Evolutionary conservation across 1,140 invertebrate species (phyloP).

Genomic region (Pemphigus obesinymphae): DNA sequence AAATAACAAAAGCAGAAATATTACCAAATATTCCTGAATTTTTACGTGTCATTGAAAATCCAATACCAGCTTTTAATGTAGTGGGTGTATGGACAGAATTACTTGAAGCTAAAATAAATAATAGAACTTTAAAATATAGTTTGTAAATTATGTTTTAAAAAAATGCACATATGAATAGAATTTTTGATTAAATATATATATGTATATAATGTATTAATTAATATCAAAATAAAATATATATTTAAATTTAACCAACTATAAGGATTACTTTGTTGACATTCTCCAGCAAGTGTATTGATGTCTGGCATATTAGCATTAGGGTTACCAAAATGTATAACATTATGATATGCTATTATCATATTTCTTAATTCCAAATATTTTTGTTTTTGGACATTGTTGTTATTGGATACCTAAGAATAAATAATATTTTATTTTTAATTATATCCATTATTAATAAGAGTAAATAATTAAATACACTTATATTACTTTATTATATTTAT

Average conservation of each 20-base stretch:
- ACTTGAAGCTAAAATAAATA: neutral
- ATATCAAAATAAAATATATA: neutral
- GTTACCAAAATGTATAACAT: slow-evolving; percentile 56
- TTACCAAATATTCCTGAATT: neutral
- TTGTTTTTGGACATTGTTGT: slow-evolving; percentile 54
- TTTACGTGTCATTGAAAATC: slow-evolving; percentile 60
- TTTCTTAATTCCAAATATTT: slow-evolving; percentile 53
- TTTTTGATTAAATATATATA: neutral
- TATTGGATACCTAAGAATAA: slow-evolving; percentile 56
- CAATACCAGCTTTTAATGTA: slow-evolving; percentile 74
- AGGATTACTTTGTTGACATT: neutral
- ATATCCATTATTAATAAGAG: too few relatives aligned
- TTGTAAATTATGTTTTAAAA: too few relatives aligned
- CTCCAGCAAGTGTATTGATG: neutral
- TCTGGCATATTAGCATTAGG: slow-evolving; percentile 53
- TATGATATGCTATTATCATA: slow-evolving; percentile 57
- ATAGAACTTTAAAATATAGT: neutral
- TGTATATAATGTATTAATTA: too few relatives aligned
- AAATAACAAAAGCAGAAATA: neutral
- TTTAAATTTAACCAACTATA: neutral
- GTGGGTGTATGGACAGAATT: slow-evolving; percentile 67
- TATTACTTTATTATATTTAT: slow-evolving; percentile 69
- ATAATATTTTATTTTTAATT: neutral
- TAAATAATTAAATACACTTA: neutral
- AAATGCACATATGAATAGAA: neutral